Percentiles rank a stretch among this genome's conserved stretches.
Conservation (phyloP, 2,113 vertebrate species). For the Hippocampus guttulatus region DNA sequence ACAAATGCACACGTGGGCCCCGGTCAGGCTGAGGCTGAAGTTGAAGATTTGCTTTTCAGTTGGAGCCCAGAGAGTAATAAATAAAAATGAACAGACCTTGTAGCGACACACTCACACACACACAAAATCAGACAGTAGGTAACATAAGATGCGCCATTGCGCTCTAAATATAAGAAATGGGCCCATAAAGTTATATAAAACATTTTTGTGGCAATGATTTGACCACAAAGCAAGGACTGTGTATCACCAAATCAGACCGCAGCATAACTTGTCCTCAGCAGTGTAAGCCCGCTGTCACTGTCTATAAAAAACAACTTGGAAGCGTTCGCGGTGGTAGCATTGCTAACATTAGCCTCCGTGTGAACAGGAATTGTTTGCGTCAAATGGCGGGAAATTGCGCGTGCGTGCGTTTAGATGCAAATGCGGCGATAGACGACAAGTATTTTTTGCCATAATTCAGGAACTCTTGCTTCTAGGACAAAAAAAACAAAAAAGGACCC, state of each 20-base stretch:
- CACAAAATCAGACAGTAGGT: constrained; percentile 1
- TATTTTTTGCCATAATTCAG: background rate
- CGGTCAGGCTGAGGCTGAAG: constrained; percentile 49
- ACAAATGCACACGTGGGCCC: constrained; percentile 9
- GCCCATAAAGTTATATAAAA: constrained; percentile 8
- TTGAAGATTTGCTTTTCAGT: constrained; percentile 58
- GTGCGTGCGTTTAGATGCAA: constrained; percentile 6
- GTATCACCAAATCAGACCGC: constrained; percentile 2
- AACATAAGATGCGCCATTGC: constrained; percentile 1
- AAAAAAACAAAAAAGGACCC: background rate
- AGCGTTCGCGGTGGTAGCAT: background rate
- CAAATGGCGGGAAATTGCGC: background rate
- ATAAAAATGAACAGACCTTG: constrained; percentile 39
- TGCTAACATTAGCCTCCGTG: background rate
- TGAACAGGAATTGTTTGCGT: background rate
- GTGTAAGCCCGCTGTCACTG: background rate
- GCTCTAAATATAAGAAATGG: background rate
- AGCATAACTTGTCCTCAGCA: background rate
- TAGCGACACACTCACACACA: constrained; percentile 26
- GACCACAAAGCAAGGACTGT: background rate
- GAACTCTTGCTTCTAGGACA: background rate
- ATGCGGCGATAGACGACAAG: background rate
- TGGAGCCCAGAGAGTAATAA: constrained; percentile 50
- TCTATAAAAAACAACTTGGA: background rate
- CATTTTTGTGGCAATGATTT: background rate